phyloP scores from a whole-genome alignment of 2,113 vertebrate species.

The Typhlomys cinereus region DNA sequence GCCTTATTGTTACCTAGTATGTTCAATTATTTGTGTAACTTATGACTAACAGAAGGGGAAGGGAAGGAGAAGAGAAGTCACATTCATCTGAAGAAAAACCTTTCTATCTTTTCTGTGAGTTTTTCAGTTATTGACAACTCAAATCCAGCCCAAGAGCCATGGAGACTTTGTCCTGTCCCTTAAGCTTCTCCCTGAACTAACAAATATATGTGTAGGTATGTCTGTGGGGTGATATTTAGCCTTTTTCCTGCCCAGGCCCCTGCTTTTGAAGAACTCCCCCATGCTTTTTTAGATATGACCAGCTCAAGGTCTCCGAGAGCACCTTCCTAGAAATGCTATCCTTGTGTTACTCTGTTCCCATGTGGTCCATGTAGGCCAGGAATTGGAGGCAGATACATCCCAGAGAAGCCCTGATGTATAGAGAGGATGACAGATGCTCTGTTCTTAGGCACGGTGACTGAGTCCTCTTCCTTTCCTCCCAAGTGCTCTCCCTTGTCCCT shows the following conservation, averaged over 20 bases:
- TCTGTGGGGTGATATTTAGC: too few species aligned
- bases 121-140: neutral
- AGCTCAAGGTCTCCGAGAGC: neutral
- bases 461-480: neutral
- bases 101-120: neutral
- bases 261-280: neutral
- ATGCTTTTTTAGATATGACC: neutral
- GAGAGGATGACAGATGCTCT: constrained; percentile 34
- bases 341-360: neutral
- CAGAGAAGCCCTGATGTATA: neutral
- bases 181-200: neutral
- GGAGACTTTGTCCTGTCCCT: neutral
- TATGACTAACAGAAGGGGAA: neutral
- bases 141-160: neutral
- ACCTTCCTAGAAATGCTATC: neutral
- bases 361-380: neutral
- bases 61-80: neutral
- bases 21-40: neutral
- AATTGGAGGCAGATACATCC: neutral
- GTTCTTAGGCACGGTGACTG: neutral
- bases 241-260: neutral
- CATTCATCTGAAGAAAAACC: neutral
- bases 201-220: neutral
- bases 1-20: neutral
- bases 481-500: constrained; percentile 59